Conservation (phyloP, 2,888 invertebrate genomes). For the Tenthredo livida region DNA sequence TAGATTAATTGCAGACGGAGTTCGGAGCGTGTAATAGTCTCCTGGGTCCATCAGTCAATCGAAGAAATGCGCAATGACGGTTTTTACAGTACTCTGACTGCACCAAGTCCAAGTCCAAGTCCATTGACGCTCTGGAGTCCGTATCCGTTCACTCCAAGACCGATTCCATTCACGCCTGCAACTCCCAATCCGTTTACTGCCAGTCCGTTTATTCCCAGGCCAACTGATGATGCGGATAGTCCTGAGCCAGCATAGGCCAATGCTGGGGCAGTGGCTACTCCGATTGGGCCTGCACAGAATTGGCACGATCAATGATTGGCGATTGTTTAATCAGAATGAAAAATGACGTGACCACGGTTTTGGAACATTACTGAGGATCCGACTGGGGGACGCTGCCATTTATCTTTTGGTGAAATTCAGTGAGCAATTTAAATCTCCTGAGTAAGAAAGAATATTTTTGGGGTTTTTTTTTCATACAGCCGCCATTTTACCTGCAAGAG, state of each 20-base stretch:
- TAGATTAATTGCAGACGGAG: not conserved
- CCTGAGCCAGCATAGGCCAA: conserved; percentile 35
- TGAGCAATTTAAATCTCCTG: not conserved
- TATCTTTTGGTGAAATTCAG: not conserved
- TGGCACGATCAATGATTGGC: not conserved
- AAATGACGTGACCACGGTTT: not conserved
- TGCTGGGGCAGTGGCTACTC: conserved; percentile 54
- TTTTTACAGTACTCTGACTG: conserved; percentile 34
- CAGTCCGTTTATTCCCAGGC: conserved; percentile 44
- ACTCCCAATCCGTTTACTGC: conserved; percentile 43
- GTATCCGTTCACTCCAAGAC: conserved; percentile 40
- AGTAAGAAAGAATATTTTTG: not conserved
- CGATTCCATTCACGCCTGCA: conserved; percentile 30
- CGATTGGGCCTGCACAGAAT: conserved; percentile 52
- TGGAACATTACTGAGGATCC: not conserved
- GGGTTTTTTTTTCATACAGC: not conserved
- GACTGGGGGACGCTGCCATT: not conserved
- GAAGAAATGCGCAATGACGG: not conserved
- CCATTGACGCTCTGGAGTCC: conserved; percentile 36
- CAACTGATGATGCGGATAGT: conserved; percentile 56
- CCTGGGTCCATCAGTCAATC: not conserved
- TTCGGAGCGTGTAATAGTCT: not conserved
- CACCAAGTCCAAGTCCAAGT: conserved; percentile 23
- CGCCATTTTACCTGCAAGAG: conserved; percentile 62
- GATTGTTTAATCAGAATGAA: not conserved